Conservation (phyloP, 2,888 invertebrate species). For the Caenorhabditis parvicauda region DNA sequence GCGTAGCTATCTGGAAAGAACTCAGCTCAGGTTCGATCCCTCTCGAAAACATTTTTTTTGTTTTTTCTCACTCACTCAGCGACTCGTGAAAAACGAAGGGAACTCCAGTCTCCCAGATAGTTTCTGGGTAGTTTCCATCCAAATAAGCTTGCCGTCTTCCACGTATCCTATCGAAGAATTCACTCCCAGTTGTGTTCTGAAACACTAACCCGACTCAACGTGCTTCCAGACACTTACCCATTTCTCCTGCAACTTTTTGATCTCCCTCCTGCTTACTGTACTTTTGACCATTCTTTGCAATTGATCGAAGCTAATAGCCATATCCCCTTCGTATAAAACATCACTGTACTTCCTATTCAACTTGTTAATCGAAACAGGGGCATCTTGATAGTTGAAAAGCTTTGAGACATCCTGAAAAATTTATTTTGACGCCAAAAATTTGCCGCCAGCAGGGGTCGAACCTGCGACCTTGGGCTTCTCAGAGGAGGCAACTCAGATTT, state of each 20-base stretch:
- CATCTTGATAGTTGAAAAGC: constrained; percentile 25
- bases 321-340: constrained; percentile 36
- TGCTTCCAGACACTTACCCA: neutral
- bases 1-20: constrained; percentile 13
- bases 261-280: constrained; percentile 11
- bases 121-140: constrained; percentile 30
- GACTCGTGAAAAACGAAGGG: constrained; percentile 30
- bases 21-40: neutral
- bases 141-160: constrained; percentile 16
- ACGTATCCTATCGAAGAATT: too few relatives aligned
- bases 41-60: neutral
- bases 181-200: too few relatives aligned
- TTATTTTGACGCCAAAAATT: too few relatives aligned
- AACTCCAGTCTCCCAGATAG: constrained; percentile 37
- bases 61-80: constrained; percentile 10
- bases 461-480: constrained; percentile 60
- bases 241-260: constrained; percentile 1
- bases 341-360: constrained; percentile 35
- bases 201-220: neutral
- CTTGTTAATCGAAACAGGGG: constrained; percentile 27
- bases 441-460: constrained; percentile 57
- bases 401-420: constrained; percentile 34
- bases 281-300: constrained; percentile 24
- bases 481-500: too few relatives aligned
- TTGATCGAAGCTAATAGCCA: constrained; percentile 28